phyloP scores from a whole-genome alignment of 2,888 invertebrate species.

The Melipona bicolor region DNA sequence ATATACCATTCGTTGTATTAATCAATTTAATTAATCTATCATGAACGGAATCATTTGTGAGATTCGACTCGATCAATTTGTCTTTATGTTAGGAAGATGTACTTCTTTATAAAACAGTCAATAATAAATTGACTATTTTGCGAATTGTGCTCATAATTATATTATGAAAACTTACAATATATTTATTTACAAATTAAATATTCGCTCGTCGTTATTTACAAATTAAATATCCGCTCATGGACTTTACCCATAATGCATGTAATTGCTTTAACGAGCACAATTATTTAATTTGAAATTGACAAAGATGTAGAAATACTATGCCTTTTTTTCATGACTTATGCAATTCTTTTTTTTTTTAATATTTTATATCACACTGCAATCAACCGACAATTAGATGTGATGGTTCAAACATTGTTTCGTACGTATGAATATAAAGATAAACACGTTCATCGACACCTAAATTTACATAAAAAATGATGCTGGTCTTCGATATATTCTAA shows the following conservation, averaged over 20 bases:
- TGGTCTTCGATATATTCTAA: constrained; percentile 54
- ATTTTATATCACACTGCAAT: constrained; percentile 29
- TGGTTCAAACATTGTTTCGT: constrained; percentile 40
- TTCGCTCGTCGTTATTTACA: constrained; percentile 42
- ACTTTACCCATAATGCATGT: constrained; percentile 63
- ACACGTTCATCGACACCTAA: constrained; percentile 39
- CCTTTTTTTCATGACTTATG: constrained; percentile 10
- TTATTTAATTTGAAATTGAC: constrained; percentile 34
- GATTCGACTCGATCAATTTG: constrained; percentile 1
- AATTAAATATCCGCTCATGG: constrained; percentile 39
- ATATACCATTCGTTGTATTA: constrained; percentile 54
- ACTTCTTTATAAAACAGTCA: constrained; percentile 6
- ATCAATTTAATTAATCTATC: constrained; percentile 28
- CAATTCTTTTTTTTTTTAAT: neutral
- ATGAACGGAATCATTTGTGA: constrained; percentile 19
- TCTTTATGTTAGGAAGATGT: constrained; percentile 10
- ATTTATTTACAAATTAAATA: constrained; percentile 51
- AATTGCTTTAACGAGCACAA: constrained; percentile 48
- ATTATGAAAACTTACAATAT: constrained; percentile 18
- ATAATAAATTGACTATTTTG: constrained; percentile 8
- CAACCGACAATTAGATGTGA: constrained; percentile 29
- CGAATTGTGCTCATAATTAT: constrained; percentile 21
- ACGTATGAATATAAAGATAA: constrained; percentile 33
- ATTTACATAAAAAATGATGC: constrained; percentile 57
- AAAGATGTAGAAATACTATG: constrained; percentile 34